Percentiles rank a stretch among this genome's conserved stretches.
phyloP scores from a whole-genome alignment of 2,797 vertebrate genomes.

The Diceros bicornis region DNA sequence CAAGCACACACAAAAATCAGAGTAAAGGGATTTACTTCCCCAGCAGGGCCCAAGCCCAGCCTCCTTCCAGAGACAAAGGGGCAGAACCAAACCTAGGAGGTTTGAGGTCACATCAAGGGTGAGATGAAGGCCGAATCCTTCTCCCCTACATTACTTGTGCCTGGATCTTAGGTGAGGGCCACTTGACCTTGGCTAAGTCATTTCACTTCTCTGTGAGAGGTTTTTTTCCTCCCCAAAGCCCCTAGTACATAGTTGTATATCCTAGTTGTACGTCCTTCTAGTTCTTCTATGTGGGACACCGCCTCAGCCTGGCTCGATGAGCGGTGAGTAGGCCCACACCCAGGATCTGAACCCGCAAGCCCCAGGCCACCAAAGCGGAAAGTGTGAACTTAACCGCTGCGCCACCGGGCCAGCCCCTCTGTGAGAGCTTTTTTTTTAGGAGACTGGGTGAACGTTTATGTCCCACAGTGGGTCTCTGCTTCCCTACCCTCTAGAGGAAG shows the following conservation, averaged over 20 bases:
- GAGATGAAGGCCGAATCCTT: background rate
- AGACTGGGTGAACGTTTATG: background rate
- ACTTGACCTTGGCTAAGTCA: background rate
- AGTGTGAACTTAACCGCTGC: too few species aligned
- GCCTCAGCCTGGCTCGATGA: too few species aligned
- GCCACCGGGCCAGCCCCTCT: too few species aligned
- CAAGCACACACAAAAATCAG: fast-evolving
- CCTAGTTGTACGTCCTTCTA: too few species aligned
- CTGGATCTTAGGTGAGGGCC: background rate
- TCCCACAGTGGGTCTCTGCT: background rate
- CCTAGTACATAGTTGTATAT: too few species aligned
- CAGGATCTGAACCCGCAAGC: too few species aligned
- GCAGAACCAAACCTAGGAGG: background rate
- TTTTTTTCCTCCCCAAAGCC: too few species aligned
- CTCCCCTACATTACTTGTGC: fast-evolving
- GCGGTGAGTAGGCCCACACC: too few species aligned
- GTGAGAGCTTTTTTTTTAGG: background rate
- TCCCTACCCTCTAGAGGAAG: background rate
- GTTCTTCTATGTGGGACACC: too few species aligned
- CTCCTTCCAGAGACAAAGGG: background rate
- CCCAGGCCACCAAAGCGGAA: too few species aligned
- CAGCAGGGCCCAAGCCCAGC: background rate
- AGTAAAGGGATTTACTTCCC: background rate
- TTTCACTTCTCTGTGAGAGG: background rate
- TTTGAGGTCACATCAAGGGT: background rate